Evolutionary conservation across 30 jellyfish, hydroid and myxozoan species (phyloP).

Genomic region (Aurelia aurita complex sp. Pacific): DNA sequence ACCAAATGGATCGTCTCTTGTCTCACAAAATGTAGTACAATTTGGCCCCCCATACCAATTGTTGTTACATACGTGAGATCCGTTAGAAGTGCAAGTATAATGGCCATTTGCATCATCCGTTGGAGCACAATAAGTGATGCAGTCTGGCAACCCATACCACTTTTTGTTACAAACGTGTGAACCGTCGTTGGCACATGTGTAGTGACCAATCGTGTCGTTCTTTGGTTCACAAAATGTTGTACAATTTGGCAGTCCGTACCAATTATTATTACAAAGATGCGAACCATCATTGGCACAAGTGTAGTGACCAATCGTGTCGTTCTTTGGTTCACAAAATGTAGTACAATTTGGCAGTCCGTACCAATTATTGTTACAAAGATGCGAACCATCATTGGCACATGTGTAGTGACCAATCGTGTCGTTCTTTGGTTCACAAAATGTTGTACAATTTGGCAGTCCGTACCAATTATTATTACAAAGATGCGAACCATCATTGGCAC

Average conservation of each 20-base stretch:
- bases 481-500: slow-evolving; percentile 39
- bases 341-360: slow-evolving; percentile 27
- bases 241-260: slow-evolving; percentile 36
- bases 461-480: slow-evolving; percentile 30
- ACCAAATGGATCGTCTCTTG: neutral
- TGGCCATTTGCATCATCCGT: neutral
- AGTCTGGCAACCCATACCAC: slow-evolving; percentile 44
- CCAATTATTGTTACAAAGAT: slow-evolving; percentile 30
- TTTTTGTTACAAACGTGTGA: slow-evolving; percentile 29
- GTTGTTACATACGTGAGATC: slow-evolving; percentile 20
- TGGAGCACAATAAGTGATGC: slow-evolving; percentile 45
- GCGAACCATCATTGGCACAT: slow-evolving; percentile 39
- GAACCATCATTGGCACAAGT: slow-evolving; percentile 25
- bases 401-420: slow-evolving; percentile 42
- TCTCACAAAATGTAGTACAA: slow-evolving; percentile 41
- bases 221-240: neutral
- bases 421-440: slow-evolving; percentile 17
- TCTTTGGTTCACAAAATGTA: slow-evolving; percentile 14
- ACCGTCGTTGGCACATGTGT: slow-evolving; percentile 49
- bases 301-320: slow-evolving; percentile 56
- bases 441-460: slow-evolving; percentile 25
- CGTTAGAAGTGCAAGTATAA: slow-evolving; percentile 28
- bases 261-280: slow-evolving; percentile 17
- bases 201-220: slow-evolving; percentile 6
- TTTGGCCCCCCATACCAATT: slow-evolving; percentile 33